Percentiles rank a stretch among this genome's conserved stretches.
Conservation (phyloP, 64 coral and sea anemone species). For the Porites australiensis region DNA sequence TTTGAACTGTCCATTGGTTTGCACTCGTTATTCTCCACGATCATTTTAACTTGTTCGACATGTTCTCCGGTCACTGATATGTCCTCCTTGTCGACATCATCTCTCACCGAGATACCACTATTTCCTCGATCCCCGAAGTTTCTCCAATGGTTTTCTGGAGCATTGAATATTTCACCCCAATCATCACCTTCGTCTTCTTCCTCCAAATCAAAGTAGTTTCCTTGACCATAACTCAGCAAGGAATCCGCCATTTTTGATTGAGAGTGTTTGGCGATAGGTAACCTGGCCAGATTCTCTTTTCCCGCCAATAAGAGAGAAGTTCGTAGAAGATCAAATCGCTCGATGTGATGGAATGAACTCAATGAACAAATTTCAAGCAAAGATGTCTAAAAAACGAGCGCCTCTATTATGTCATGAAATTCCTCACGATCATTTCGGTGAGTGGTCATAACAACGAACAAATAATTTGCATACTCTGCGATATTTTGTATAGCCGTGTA, state of each 20-base stretch:
- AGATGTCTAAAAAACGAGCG: not conserved
- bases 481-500: too few species aligned
- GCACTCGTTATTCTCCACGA: not conserved
- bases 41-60: not conserved
- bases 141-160: not conserved
- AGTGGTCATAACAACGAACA: not conserved
- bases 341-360: not conserved
- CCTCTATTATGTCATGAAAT: not conserved
- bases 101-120: not conserved
- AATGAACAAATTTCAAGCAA: not conserved
- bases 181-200: conserved; percentile 32
- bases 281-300: conserved; percentile 26
- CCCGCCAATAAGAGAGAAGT: not conserved
- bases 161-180: conserved; percentile 30
- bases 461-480: not conserved
- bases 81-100: not conserved
- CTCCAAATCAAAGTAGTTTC: conserved; percentile 16
- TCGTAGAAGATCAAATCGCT: not conserved
- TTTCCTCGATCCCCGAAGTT: not conserved
- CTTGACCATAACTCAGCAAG: not conserved
- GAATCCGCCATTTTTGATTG: conserved; percentile 54
- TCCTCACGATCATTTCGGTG: conserved; percentile 27
- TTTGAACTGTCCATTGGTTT: not conserved
- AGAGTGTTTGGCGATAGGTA: not conserved
- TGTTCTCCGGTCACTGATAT: not conserved